Evolutionary conservation across 2,113 vertebrate genomes (phyloP), one percentile per base, ranked within the genome.

Genomic region (Willisornis vidua): DNA sequence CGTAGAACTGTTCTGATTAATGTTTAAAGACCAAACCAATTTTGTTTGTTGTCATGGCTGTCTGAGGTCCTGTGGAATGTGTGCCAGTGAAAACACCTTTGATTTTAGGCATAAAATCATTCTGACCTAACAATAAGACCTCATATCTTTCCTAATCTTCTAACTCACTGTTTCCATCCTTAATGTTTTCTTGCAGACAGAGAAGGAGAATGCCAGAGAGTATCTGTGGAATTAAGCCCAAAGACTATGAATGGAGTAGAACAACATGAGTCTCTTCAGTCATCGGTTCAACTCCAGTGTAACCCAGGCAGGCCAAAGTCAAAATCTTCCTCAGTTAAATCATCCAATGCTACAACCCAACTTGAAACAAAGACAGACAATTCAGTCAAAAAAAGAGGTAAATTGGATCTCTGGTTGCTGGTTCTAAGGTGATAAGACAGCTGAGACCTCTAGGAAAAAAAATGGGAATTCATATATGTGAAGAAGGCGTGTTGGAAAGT

Each of bases 361-460:
- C 87, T 57, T 92, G 98, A 98, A 96, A 94, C 96, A 96, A 97
- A 97, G 94, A 74, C 96, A 80, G 98, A 98, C 82, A 98, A 98
- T 89, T 78, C 97, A 63, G 86, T 95, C 72, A 98, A 98, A 97
- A 98, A 98, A 97, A 98, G 97, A 98, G 98, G 98, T 98, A 98
- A 98, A 83, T 66, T 88, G 7, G 61, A 81, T 96, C 71, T 76
- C 31, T 80, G 41, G 26, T 80, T 62, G 48, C 61, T 91, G 5
- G 37, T 65, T 77, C 65, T 76, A 55, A 88, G 83, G 62, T 87
- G 51, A 26, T 78, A 58, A 74, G 67, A 43, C 71, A 76, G 67
- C n/a, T 52, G 68, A 63, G 79, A 39, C 37, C 12, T 86, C 7
- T 8, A 46, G 25, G 31, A 5, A 33, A 37, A 43, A 63, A 13